phyloP scores from a whole-genome alignment of 1,140 invertebrate genomes.

The Aphelinus atriplicis region DNA sequence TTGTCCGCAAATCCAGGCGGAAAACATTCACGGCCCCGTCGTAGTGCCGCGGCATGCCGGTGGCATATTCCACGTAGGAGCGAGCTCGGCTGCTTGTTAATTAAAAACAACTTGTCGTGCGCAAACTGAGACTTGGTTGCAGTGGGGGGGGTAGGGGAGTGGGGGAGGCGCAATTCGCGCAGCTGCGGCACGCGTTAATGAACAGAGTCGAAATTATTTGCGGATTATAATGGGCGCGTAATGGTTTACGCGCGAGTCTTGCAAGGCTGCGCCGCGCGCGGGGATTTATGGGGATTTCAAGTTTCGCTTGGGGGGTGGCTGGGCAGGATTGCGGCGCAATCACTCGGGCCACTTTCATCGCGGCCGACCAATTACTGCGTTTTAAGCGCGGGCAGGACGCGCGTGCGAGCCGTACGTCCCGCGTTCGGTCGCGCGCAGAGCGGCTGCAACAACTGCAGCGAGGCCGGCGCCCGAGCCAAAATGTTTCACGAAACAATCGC shows the following conservation, averaged over 20 bases:
- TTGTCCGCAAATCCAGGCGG: no score
- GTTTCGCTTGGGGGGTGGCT: not conserved
- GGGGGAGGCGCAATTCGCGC: no score
- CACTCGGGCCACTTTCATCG: slow-evolving; percentile 4
- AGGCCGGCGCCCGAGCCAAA: not conserved
- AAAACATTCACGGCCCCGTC: no score
- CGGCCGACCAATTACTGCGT: slow-evolving; percentile 47
- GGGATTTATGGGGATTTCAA: not conserved
- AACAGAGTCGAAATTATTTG: not conserved
- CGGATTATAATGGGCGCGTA: not conserved
- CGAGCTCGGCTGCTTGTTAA: no score
- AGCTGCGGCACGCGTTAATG: not conserved
- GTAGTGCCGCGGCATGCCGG: no score
- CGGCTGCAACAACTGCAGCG: no score
- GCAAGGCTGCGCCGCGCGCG: not conserved
- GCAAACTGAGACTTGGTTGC: no score
- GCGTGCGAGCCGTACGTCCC: no score
- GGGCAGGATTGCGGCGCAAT: slow-evolving; percentile 4
- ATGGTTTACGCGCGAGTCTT: not conserved
- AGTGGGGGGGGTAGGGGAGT: no score
- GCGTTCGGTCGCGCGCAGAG: no score
- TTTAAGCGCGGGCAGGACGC: slow-evolving; percentile 38
- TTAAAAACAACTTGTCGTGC: no score
- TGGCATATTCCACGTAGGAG: no score
- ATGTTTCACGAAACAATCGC: slow-evolving; percentile 18